Percentiles rank a stretch among this genome's conserved stretches.
phyloP scores from a whole-genome alignment of 2,113 vertebrate genomes.

The Crocuta crocuta region DNA sequence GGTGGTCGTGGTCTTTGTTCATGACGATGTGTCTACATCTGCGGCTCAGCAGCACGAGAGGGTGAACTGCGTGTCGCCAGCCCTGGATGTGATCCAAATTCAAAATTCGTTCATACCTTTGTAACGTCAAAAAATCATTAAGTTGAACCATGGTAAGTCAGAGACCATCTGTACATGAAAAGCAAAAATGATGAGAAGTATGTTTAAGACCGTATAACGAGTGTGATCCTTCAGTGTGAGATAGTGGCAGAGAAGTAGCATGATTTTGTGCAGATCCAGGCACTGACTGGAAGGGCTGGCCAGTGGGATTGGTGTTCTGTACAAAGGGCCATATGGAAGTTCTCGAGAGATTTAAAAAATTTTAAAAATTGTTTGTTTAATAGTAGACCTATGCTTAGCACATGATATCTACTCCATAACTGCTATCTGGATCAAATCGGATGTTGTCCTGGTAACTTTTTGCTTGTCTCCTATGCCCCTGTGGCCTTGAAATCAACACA shows the following conservation, averaged over 20 bases:
- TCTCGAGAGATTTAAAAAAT: background rate
- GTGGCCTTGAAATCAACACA: rapidly evolving
- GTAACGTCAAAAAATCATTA: background rate
- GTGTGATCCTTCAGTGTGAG: rapidly evolving
- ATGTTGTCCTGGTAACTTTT: too few species aligned
- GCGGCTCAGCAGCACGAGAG: background rate
- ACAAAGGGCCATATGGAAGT: background rate
- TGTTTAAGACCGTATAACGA: background rate
- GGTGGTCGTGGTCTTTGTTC: background rate
- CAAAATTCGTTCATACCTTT: background rate
- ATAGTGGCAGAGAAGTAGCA: background rate
- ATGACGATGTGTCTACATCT: rapidly evolving
- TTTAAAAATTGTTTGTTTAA: background rate
- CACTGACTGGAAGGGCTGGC: too few species aligned
- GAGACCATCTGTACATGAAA: background rate
- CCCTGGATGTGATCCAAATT: background rate
- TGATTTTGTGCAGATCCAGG: background rate
- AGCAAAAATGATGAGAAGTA: background rate
- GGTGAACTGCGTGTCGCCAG: background rate
- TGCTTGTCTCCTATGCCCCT: too few species aligned
- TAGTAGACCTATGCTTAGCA: too few species aligned
- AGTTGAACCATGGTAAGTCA: background rate
- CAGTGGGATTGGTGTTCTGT: too few species aligned
- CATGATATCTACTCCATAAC: too few species aligned
- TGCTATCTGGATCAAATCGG: too few species aligned